These are phyloP conservation scores for Amia ocellicauda DNA, from an alignment of 2,113 vertebrate species.

Conservation along the genomic window DNA sequence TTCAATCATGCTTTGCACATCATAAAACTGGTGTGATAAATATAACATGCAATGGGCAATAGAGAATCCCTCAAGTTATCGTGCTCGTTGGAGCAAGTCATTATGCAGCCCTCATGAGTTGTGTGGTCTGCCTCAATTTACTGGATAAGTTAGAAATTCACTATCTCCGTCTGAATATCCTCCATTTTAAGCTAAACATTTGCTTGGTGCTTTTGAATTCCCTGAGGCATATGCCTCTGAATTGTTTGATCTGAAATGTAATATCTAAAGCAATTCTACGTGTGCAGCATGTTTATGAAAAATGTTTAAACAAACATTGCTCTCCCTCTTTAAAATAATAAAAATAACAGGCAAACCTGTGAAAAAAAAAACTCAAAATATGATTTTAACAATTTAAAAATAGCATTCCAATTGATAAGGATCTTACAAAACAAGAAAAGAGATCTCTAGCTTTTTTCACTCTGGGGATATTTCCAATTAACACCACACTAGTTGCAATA, in stretches of 20 bases:
- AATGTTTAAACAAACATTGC: not conserved
- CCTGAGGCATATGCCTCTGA: constrained; percentile 35
- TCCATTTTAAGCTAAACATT: constrained; percentile 16
- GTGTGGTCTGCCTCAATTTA: not conserved
- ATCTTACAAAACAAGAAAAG: not conserved
- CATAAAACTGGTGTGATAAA: constrained; percentile 51
- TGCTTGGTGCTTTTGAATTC: constrained; percentile 25
- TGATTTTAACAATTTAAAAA: too few species aligned
- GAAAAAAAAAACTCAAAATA: not conserved
- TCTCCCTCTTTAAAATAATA: not conserved
- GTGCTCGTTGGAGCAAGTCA: constrained; percentile 59
- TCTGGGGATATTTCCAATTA: constrained; percentile 43
- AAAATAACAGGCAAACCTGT: constrained; percentile 14
- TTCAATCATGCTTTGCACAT: constrained; percentile 47
- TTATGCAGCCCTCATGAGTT: constrained; percentile 46
- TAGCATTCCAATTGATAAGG: not conserved
- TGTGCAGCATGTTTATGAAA: constrained; percentile 11
- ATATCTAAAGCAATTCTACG: constrained; percentile 34
- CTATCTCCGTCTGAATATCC: constrained; percentile 11
- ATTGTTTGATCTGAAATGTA: constrained; percentile 39
- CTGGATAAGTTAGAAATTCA: constrained; percentile 5
- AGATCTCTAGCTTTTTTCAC: constrained; percentile 2
- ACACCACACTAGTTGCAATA: constrained; percentile 30
- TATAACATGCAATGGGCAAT: constrained; percentile 44
- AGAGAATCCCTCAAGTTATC: constrained; percentile 43